Base-by-base conservation (phyloP, 1,140 invertebrate species). In the Bombus ignitus region DNA sequence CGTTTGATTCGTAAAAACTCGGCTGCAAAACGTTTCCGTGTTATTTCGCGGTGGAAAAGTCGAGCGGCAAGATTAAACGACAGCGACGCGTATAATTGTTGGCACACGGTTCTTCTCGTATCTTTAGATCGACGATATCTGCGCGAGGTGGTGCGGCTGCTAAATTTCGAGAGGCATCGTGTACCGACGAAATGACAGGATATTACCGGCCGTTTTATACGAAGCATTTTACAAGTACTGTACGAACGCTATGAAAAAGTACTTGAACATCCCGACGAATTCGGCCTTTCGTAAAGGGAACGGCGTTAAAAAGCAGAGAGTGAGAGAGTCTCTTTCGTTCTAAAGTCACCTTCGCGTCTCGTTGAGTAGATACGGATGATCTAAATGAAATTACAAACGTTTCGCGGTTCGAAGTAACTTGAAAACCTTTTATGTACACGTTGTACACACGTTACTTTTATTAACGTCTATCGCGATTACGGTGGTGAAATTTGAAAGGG, bases 161-260 rank as follows among this genome's bases (percentile, higher is more conserved):
- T 77, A 83, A 83, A 78, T 83, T 83, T 83, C 65, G 25, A 83
- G 65, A 25, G 18, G 47, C 39, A 70, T 70, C 32, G 44, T 70
- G 25, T 47, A 35, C 1, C 44, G 62, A 35, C n/a, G 37, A 37
- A 70, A 77, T 25, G 65, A 70, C 15, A 44, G 47, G 65, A 78
- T 83, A 78, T 83, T 71, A 44, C 57, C 42, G 32, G 42, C 13
- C 47, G 28, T 28, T 83, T 78, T 66, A 37, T 37, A 39, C 53
- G n/a, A 32, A 42, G 71, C 39, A 9, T 73, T 82, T 82, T 71
- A 57, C 82, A 83, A 78, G 65, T 70, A 28, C 28, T 39, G 15
- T 32, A 47, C 0, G 57, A 65, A 37, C 62, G 47, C n/a, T 71
- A n/a, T 42, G 75, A 83, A 83, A 83, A 83, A 78, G 82, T 77